Conservation (phyloP, 2,797 vertebrate genomes). For the Chloroceryle inda region DNA sequence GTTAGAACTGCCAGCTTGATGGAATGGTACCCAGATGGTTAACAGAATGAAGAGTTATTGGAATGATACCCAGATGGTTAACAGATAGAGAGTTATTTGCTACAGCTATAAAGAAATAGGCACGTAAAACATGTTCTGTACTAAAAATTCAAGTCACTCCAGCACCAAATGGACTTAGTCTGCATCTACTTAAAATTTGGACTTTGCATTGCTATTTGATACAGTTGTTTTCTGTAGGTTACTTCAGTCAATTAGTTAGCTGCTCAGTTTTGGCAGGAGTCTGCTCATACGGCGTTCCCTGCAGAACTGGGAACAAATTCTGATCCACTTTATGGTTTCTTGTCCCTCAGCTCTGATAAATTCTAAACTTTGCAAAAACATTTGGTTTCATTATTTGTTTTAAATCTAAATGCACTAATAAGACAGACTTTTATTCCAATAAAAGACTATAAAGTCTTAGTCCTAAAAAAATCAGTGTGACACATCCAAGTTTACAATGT, state of each 20-base stretch:
- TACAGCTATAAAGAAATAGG: background rate
- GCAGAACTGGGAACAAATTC: slow-evolving; percentile 16
- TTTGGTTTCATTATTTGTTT: slow-evolving; percentile 19
- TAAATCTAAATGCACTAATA: slow-evolving; percentile 5
- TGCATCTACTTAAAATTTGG: slow-evolving; percentile 63
- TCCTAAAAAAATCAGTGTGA: slow-evolving; percentile 20
- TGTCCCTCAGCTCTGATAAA: slow-evolving; percentile 35
- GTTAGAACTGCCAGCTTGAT: background rate
- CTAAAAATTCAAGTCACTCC: slow-evolving; percentile 5
- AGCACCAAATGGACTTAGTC: slow-evolving; percentile 15
- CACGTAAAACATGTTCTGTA: slow-evolving; percentile 3
- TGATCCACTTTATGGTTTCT: background rate
- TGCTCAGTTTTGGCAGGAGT: slow-evolving; percentile 30
- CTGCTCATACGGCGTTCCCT: background rate
- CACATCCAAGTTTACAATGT: background rate
- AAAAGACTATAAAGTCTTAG: background rate
- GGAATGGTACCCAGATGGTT: background rate
- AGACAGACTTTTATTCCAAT: background rate
- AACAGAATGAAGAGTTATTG: background rate
- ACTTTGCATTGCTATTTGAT: slow-evolving; percentile 27
- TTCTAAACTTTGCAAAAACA: slow-evolving; percentile 7
- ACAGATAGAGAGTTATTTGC: background rate
- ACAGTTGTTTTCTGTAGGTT: slow-evolving; percentile 46
- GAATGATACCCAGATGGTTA: background rate
- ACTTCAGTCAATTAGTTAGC: slow-evolving; percentile 36